phyloP scores from a whole-genome alignment of 2,797 vertebrate genomes.

The Paramormyrops hopkinsi region DNA sequence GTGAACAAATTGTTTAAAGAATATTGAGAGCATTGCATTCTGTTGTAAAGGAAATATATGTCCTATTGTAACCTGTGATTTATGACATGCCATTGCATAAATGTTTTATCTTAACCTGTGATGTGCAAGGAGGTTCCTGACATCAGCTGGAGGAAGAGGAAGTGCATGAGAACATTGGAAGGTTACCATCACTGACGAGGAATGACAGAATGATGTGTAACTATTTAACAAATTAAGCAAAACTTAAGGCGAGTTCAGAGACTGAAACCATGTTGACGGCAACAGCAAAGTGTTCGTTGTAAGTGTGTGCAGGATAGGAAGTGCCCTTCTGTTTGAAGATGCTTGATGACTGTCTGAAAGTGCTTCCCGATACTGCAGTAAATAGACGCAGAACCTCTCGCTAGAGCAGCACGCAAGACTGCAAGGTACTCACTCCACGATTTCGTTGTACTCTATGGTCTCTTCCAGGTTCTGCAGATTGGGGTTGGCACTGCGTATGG shows the following conservation, averaged over 20 bases:
- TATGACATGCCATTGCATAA: not conserved
- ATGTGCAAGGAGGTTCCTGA: not conserved
- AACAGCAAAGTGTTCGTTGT: not conserved
- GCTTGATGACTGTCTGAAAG: not conserved
- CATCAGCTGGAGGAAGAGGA: not conserved
- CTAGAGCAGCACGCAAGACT: not conserved
- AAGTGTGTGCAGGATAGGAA: not conserved
- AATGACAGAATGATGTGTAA: not conserved
- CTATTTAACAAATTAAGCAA: not conserved
- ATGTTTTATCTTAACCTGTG: not conserved
- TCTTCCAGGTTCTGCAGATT: constrained; percentile 96
- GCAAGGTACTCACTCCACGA: constrained; percentile 79
- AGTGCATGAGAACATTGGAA: not conserved
- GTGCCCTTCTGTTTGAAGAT: not conserved
- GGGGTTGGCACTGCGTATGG: constrained; percentile 92
- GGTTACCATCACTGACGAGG: not conserved
- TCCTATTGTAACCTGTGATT: not conserved
- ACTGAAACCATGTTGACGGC: not conserved
- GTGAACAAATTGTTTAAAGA: not conserved
- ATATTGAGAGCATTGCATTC: not conserved
- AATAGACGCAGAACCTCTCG: not conserved
- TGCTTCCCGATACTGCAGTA: not conserved
- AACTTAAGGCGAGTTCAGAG: not conserved
- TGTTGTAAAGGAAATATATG: not conserved
- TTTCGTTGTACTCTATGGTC: constrained; percentile 97